phyloP scores from a whole-genome alignment of 2,113 vertebrate species.

The Gavialis gangeticus region DNA sequence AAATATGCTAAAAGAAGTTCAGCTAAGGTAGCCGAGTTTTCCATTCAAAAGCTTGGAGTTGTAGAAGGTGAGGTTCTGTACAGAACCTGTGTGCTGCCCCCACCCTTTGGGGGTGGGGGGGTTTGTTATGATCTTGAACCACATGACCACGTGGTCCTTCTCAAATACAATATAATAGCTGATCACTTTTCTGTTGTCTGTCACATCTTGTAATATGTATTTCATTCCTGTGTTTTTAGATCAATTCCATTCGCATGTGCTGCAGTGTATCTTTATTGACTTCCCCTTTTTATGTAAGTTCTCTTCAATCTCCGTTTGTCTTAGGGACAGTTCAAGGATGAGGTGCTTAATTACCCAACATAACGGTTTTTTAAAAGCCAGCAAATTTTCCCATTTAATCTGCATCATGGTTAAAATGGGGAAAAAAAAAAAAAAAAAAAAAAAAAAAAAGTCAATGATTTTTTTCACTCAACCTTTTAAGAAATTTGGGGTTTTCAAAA shows the following conservation, averaged over 20 bases:
- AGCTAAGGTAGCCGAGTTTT: neutral
- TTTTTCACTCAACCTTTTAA: constrained; percentile 1
- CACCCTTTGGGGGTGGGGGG: fast-evolving
- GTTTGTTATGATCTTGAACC: neutral
- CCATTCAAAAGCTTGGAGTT: fast-evolving
- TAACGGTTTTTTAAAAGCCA: neutral
- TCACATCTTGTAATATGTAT: fast-evolving
- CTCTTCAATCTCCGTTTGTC: neutral
- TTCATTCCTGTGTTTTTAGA: neutral
- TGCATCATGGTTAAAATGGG: neutral
- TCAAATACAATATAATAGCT: neutral
- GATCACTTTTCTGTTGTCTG: neutral
- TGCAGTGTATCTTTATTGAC: neutral
- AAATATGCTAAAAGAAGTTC: fast-evolving
- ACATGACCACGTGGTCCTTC: neutral
- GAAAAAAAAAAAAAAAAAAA: fast-evolving
- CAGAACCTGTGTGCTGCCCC: fast-evolving
- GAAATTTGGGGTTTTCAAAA: neutral
- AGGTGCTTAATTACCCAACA: neutral
- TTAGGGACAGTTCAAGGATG: neutral
- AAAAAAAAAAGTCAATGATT: fast-evolving
- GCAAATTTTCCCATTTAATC: neutral
- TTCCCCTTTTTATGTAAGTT: neutral
- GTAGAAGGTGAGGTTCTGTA: fast-evolving
- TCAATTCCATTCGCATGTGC: neutral